These are phyloP conservation scores for Bubalus kerabau DNA, from an alignment of 2,113 vertebrate species.

Conservation along the genomic window DNA sequence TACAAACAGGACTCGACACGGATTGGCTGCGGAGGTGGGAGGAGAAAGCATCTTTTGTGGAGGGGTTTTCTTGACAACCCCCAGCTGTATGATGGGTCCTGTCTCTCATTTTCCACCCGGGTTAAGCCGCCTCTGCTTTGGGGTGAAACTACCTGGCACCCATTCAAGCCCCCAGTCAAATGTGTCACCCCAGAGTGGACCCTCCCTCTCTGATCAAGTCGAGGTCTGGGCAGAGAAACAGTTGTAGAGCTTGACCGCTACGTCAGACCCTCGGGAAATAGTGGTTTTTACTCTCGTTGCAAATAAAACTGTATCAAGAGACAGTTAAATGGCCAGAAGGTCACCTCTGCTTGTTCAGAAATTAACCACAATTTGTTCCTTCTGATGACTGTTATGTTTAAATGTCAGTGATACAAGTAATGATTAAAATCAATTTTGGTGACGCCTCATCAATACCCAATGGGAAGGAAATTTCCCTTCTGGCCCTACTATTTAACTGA, in stretches of 20 bases:
- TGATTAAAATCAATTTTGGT: background rate
- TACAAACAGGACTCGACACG: background rate
- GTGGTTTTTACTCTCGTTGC: background rate
- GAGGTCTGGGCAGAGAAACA: background rate
- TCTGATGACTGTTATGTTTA: background rate
- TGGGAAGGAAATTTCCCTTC: background rate
- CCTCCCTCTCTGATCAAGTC: background rate
- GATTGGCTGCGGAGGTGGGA: background rate
- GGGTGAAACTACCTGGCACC: background rate
- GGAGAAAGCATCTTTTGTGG: background rate
- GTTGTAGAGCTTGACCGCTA: too few relatives aligned
- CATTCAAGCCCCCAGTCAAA: background rate
- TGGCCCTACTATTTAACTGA: background rate
- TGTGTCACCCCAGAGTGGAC: rapidly evolving
- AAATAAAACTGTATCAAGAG: background rate
- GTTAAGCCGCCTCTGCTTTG: background rate
- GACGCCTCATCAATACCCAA: background rate
- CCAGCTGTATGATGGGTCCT: too few relatives aligned
- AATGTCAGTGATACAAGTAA: background rate
- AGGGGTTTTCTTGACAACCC: background rate
- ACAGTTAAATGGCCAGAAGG: background rate
- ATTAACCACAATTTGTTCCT: background rate
- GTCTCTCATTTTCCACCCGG: background rate
- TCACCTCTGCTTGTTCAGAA: conserved; percentile 2
- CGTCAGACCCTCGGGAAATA: background rate